Conservation (phyloP, 2,113 vertebrate species). For the Origma solitaria region DNA sequence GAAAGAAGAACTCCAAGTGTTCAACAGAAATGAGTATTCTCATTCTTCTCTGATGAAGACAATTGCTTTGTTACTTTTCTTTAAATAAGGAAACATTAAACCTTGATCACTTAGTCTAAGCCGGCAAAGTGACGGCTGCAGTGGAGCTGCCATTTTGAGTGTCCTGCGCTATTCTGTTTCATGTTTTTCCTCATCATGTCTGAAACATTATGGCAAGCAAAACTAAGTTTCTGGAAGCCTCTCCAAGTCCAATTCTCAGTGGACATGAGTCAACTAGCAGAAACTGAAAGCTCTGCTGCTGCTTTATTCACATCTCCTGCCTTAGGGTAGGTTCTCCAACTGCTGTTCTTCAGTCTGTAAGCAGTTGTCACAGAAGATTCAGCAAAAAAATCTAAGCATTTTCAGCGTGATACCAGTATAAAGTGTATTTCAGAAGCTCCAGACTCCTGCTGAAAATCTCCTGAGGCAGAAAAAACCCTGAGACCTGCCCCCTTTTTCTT, state of each 20-base stretch:
- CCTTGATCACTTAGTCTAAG: neutral
- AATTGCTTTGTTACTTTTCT: neutral
- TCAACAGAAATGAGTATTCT: neutral
- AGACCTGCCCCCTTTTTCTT: neutral
- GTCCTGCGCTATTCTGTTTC: neutral
- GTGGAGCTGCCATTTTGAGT: neutral
- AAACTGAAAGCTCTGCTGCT: neutral
- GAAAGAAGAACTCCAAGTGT: neutral
- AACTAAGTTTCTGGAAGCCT: neutral
- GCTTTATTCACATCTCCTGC: neutral
- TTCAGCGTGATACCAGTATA: neutral
- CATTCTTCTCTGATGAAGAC: neutral
- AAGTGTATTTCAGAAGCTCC: neutral
- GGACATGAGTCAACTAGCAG: neutral
- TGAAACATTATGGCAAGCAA: neutral
- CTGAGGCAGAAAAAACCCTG: neutral
- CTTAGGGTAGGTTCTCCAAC: neutral
- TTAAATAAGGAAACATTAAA: neutral
- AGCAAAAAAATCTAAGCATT: neutral
- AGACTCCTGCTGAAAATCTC: neutral
- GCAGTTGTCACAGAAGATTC: neutral
- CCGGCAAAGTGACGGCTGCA: neutral
- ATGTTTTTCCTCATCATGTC: neutral
- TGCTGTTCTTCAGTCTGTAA: neutral
- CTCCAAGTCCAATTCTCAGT: neutral